A percentile compares a stretch with the other conserved stretches of the same genome.
Evolutionary conservation across 92 coral and sea anemone genomes (phyloP).

Genomic region (Muricea muricata): DNA sequence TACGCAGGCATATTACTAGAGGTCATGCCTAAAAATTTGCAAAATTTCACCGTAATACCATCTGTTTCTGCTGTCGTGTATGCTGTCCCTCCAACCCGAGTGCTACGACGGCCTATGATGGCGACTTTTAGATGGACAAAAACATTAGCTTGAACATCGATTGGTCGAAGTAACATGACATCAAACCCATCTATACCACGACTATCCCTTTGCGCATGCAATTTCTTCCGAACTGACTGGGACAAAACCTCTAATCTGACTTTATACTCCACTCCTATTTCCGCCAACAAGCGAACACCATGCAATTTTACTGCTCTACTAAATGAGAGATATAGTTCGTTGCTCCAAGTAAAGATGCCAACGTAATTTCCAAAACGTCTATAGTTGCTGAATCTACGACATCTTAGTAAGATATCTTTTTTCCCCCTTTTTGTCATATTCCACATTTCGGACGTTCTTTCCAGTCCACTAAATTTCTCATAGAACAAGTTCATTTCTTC

Average conservation of each 20-base stretch:
- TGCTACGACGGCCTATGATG: neutral
- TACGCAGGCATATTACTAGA: no score
- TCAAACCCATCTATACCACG: neutral
- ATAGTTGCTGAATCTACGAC: neutral
- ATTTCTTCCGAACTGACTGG: neutral
- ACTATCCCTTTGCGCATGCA: neutral
- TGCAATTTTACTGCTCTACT: neutral
- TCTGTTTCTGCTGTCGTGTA: neutral
- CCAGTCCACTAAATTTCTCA: neutral
- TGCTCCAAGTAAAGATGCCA: neutral
- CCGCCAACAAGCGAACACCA: neutral
- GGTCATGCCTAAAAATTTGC: no score
- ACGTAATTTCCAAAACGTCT: neutral
- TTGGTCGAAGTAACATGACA: neutral
- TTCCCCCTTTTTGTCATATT: neutral
- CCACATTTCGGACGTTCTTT: neutral
- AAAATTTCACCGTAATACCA: neutral
- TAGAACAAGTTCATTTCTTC: slow-evolving; percentile 50
- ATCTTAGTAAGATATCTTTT: neutral
- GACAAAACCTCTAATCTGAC: neutral
- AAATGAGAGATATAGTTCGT: neutral
- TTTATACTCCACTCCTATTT: neutral
- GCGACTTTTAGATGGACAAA: neutral
- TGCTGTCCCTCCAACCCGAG: neutral
- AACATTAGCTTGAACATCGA: neutral